These are phyloP conservation scores for Cassiopea andromeda DNA, from an alignment of 30 jellyfish, hydroid and myxozoan genomes.

Conservation along the genomic window DNA sequence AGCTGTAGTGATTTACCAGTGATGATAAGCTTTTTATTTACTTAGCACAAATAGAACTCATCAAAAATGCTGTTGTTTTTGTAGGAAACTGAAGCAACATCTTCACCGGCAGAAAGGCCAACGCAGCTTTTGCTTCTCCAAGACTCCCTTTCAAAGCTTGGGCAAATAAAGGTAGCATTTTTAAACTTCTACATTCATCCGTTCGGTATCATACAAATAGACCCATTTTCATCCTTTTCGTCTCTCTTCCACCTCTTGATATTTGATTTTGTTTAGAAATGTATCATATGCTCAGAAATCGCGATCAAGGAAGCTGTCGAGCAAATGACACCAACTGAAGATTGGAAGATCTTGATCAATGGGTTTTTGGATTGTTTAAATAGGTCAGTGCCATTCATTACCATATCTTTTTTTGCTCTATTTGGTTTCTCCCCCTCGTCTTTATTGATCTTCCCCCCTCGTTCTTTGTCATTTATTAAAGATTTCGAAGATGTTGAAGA, in stretches of 20 bases:
- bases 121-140: constrained; percentile 82
- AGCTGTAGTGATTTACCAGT: too few relatives aligned
- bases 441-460: too few relatives aligned
- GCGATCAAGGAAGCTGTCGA: constrained; percentile 73
- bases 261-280: constrained; percentile 57
- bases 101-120: constrained; percentile 87
- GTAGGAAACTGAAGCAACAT: constrained; percentile 52
- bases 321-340: constrained; percentile 75
- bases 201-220: too few relatives aligned
- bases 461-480: too few relatives aligned
- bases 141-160: constrained; percentile 80
- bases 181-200: neutral
- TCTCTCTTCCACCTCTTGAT: neutral
- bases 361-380: constrained; percentile 66
- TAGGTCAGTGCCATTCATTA: constrained; percentile 34
- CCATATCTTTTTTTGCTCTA: too few relatives aligned
- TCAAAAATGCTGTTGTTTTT: neutral
- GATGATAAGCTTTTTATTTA: too few relatives aligned
- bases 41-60: too few relatives aligned
- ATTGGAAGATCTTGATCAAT: constrained; percentile 74
- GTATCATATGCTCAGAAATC: constrained; percentile 78
- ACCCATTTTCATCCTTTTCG: neutral
- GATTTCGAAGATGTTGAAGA: too few relatives aligned
- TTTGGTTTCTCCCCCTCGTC: too few relatives aligned
- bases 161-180: constrained; percentile 39